Percentiles rank a stretch among this genome's conserved stretches.
Conservation (phyloP, 2,113 vertebrate genomes). For the Crotalus viridis region DNA sequence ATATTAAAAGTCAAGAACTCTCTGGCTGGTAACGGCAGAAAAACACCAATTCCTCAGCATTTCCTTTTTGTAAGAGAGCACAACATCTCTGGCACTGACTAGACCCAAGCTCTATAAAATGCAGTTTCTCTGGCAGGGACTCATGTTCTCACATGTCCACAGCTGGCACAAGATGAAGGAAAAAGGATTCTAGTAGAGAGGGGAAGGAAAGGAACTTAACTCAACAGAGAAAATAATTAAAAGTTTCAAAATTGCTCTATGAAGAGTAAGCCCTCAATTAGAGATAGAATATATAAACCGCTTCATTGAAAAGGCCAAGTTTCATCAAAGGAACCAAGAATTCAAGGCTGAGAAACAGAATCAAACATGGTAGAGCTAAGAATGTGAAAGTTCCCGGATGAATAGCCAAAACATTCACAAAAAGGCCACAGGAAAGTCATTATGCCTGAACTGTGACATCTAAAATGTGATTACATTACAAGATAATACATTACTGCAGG, state of each 20-base stretch:
- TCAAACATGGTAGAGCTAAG: background rate
- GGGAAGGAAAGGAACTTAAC: constrained; percentile 14
- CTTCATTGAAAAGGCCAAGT: constrained; percentile 53
- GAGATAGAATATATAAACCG: constrained; percentile 34
- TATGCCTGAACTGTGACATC: background rate
- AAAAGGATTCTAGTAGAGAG: constrained; percentile 9
- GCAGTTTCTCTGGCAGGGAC: constrained; percentile 31
- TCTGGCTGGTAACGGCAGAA: constrained; percentile 4
- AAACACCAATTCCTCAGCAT: constrained; percentile 17
- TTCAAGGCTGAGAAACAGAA: constrained; percentile 25
- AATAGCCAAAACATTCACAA: background rate
- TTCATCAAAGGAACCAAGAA: constrained; percentile 2
- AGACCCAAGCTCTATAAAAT: constrained; percentile 37
- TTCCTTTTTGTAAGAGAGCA: constrained; percentile 1
- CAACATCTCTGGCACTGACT: constrained; percentile 18
- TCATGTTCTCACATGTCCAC: constrained; percentile 29
- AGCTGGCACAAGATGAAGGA: constrained; percentile 48
- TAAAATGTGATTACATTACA: background rate
- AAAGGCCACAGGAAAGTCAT: background rate
- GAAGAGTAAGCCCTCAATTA: constrained; percentile 3
- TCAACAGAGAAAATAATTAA: constrained; percentile 25
- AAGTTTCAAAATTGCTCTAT: constrained; percentile 12
- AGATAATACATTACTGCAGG: background rate
- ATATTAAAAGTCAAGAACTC: constrained; percentile 31
- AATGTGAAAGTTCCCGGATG: constrained; percentile 32